Evolutionary conservation across 2,888 invertebrate species (phyloP).

Genomic region (Megastigmus dorsalis): DNA sequence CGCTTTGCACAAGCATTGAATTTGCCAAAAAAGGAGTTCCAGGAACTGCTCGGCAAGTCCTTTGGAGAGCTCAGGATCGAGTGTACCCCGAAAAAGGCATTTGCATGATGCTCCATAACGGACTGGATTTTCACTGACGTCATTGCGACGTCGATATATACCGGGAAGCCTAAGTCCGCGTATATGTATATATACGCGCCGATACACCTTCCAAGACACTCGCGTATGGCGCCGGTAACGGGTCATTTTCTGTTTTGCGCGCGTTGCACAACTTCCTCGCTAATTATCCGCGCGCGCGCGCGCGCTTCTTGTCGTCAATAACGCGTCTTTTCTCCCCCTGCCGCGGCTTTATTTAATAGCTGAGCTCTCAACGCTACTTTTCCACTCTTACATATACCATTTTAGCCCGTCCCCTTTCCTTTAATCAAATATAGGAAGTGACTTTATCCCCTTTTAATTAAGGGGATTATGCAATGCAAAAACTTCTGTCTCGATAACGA

Average conservation of each 20-base stretch:
- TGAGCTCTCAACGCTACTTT: neutral
- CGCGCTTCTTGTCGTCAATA: too few species aligned
- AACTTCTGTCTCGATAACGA: too few species aligned
- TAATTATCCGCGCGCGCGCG: slow-evolving; percentile 26
- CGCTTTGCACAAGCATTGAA: too few species aligned
- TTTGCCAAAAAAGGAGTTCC: too few species aligned
- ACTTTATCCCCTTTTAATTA: slow-evolving; percentile 32
- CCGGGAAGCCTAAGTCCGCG: neutral
- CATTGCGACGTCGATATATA: neutral
- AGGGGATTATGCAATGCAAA: slow-evolving; percentile 25
- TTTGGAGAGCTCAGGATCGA: too few species aligned
- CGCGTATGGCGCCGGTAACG: neutral
- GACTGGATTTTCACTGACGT: slow-evolving; percentile 5
- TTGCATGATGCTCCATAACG: neutral
- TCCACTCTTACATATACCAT: slow-evolving; percentile 28
- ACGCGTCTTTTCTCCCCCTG: neutral
- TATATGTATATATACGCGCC: too few species aligned
- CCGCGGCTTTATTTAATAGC: slow-evolving; percentile 14
- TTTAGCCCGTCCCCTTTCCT: slow-evolving; percentile 35
- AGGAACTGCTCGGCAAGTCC: too few species aligned
- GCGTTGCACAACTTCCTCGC: slow-evolving; percentile 49
- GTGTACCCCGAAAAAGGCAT: neutral
- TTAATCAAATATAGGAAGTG: slow-evolving; percentile 46
- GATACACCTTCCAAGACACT: too few species aligned
- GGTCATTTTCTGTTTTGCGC: slow-evolving; percentile 58